Evolutionary conservation across 2,797 vertebrate genomes (phyloP), one percentile per base, ranked within the genome.

Genomic region (Micromesistius poutassou): DNA sequence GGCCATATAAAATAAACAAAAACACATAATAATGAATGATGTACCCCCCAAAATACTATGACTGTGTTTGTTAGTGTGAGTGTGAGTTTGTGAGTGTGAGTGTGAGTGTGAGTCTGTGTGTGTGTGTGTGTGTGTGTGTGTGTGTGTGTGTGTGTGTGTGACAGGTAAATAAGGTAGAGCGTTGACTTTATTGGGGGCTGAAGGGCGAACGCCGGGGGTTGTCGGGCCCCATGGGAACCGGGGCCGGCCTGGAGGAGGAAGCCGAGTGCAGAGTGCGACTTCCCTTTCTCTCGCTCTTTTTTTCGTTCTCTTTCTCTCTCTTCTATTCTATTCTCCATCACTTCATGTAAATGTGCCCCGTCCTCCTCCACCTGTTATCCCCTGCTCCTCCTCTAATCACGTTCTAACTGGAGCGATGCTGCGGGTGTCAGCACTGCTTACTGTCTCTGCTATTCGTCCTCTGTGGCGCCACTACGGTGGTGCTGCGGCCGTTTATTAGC

Each of bases 321-420:
- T 33, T 35, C 4, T 35, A n/a, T n/a, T n/a, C n/a, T 12, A n/a
- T 13, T 55, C 38, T 50, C 9, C 10, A 19, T 28, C 19, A 30
- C 68, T 46, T 62, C 10, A 16, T n/a, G 22, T 62, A 13, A 9
- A 25, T 25, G 6, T 14, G 2, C 33, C 5, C 25, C 13, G 35
- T 71, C 36, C 25, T 71, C 36, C 25, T 31, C 5, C 33, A 16
- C 33, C 2, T 25, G 10, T 35, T 8, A n/a, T n/a, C 19, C 19
- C n/a, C 38, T n/a, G 8, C 78, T 85, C 78, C 68, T 62, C 73
- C 80, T 25, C 75, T 85, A 82, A 88, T 90, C 85, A 86, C 80
- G 86, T 83, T 80, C 79, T 86, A 87, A 88, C 85, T 84, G 76
- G 85, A 84, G 82, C 88, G 86, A 85, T 84, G 87, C 87, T 89